Evolutionary conservation across 2,888 invertebrate species (phyloP).

Genomic region (Hylaea fasciaria): DNA sequence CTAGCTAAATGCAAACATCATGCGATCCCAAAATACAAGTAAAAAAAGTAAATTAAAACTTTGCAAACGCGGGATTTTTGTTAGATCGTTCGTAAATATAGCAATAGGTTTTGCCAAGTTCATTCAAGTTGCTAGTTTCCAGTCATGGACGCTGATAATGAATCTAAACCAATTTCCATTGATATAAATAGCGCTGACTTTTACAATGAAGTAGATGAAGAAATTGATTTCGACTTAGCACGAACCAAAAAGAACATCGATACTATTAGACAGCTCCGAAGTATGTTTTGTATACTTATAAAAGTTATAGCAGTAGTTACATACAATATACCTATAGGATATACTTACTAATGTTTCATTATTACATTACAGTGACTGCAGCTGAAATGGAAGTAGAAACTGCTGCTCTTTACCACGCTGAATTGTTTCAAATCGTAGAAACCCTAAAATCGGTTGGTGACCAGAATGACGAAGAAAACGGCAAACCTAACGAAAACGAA

Average conservation of each 20-base stretch:
- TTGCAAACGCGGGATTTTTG: too few relatives aligned
- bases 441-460: slow-evolving; percentile 37
- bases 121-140: too few relatives aligned
- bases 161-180: slow-evolving; percentile 35
- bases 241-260: slow-evolving; percentile 59
- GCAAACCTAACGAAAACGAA: background rate
- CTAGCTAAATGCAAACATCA: too few relatives aligned
- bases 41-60: too few relatives aligned
- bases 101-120: too few relatives aligned
- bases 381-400: slow-evolving; percentile 70
- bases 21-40: too few relatives aligned
- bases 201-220: slow-evolving; percentile 55
- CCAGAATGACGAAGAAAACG: slow-evolving; percentile 33
- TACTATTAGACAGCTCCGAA: slow-evolving; percentile 53
- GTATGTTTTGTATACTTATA: too few relatives aligned
- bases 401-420: slow-evolving; percentile 64
- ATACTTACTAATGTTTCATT: background rate
- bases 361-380: slow-evolving; percentile 56
- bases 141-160: slow-evolving; percentile 25
- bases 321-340: too few relatives aligned
- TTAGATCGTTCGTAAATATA: too few relatives aligned
- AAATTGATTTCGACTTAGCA: slow-evolving; percentile 60
- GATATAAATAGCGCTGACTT: slow-evolving; percentile 63
- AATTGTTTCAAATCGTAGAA: slow-evolving; percentile 61
- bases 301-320: too few relatives aligned